Evolutionary conservation across 2,113 vertebrate species (phyloP).

Genomic region (Tyrannus savana): DNA sequence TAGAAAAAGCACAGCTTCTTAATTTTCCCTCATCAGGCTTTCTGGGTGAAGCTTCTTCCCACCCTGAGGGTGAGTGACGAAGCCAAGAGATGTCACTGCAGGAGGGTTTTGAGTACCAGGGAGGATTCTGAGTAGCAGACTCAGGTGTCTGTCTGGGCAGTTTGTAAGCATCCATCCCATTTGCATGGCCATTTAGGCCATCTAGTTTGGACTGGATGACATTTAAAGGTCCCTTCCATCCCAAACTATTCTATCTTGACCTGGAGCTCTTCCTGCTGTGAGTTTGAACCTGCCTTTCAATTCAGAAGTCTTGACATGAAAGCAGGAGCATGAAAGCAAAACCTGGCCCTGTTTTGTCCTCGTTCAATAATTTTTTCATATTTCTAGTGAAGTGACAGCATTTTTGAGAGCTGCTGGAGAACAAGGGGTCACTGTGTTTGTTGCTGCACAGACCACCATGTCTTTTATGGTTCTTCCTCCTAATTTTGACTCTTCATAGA

Average conservation of each 20-base stretch:
- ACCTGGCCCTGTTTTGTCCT: neutral
- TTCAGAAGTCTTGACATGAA: fast-evolving
- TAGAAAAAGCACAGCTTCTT: neutral
- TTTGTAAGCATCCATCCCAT: neutral
- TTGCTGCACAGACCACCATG: fast-evolving
- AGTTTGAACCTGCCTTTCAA: neutral
- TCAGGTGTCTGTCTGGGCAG: neutral
- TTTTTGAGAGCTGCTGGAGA: neutral
- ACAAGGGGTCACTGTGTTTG: neutral
- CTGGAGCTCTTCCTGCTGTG: neutral
- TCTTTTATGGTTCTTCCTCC: neutral
- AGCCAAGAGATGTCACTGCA: neutral
- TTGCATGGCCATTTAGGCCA: neutral
- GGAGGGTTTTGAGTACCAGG: neutral
- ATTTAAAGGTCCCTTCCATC: neutral
- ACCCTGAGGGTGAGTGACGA: neutral
- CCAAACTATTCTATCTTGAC: neutral
- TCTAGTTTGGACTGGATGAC: neutral
- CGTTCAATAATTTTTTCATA: neutral
- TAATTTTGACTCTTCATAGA: neutral
- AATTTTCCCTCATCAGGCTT: neutral
- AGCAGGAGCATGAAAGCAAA: neutral
- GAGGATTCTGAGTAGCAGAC: neutral
- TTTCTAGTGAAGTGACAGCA: neutral
- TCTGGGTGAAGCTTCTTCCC: neutral